Evolutionary conservation across 2,888 invertebrate genomes (phyloP), one percentile per base, ranked within the genome.

Genomic region (Scaptomyza reducta): DNA sequence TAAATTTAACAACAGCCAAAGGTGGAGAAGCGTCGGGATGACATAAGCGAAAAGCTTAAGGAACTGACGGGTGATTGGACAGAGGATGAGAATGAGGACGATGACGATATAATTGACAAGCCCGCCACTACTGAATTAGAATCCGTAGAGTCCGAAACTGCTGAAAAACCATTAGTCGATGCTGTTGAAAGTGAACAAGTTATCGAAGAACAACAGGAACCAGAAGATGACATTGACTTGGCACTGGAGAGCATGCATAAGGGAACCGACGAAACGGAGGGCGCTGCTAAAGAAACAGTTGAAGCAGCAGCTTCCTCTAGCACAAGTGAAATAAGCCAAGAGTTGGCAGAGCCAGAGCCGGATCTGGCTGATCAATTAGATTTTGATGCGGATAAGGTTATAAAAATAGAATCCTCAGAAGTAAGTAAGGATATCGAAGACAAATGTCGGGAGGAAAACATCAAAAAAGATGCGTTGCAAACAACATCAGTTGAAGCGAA

Each of bases 21-120:
- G 29, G 25, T 50, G 41, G 84, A 84, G 25, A 87, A 79, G 16
- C 79, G 84, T 38, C 81, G 84, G 16, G 91, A 91, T 60, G 90
- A 90, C 57, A 90, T 91, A 42, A 90, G 89, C 42, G 79, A 89
- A 56, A 91, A 91, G 69, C 77, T 91, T 31, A 91, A 90, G 44
- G 89, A 91, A 68, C 71, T 91, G 7, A 91, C 91, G 10, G 91
- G 90, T 10, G 92, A 92, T 79, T 92, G 92, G 92, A 83, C 89
- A 1, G 92, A 92, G 54, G 91, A 92, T 70, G 92, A 92, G 33
- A 89, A 89, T 53, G 91, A 90, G 2, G 88, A 89, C 1, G 87
- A 89, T 0, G 83, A 61, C 1, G 80, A 83, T 7, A 71, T 68
- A 2, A 40, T 55, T 29, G 68, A 72, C 0, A 76, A 75, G 49